Percentiles rank a stretch among this genome's conserved stretches.
Evolutionary conservation across 2,113 vertebrate genomes (phyloP).

Genomic region (cat (Felis catus)): DNA sequence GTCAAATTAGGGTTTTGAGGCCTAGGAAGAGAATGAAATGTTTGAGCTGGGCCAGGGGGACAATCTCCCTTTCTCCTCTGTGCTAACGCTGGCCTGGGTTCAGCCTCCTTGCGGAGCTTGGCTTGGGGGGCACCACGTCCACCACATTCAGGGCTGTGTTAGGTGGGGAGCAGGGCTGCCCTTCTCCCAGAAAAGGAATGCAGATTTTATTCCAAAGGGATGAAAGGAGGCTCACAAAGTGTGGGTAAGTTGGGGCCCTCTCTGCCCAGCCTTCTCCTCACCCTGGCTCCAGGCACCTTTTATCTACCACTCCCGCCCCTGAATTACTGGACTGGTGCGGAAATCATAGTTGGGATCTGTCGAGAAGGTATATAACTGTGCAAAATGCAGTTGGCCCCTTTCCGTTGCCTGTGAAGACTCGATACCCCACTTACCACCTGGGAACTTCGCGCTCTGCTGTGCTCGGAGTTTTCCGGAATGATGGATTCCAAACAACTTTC

Average conservation of each 20-base stretch:
- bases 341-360: slow-evolving; percentile 22
- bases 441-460: slow-evolving; percentile 16
- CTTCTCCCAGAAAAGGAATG: slow-evolving; percentile 25
- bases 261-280: background rate
- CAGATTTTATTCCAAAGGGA: slow-evolving; percentile 54
- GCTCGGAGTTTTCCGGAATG: slow-evolving; percentile 37
- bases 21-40: slow-evolving; percentile 77
- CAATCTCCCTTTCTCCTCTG: slow-evolving; percentile 59
- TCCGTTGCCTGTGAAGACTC: slow-evolving; percentile 58
- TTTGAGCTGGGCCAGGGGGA: slow-evolving; percentile 58
- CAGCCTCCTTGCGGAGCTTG: slow-evolving; percentile 27
- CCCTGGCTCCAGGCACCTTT: background rate
- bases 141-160: background rate
- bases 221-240: slow-evolving; percentile 36
- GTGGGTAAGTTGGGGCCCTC: background rate
- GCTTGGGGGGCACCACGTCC: slow-evolving; percentile 14
- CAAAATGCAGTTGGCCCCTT: slow-evolving; percentile 60
- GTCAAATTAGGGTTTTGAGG: slow-evolving; percentile 83
- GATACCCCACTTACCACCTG: slow-evolving; percentile 42
- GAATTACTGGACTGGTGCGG: background rate
- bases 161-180: slow-evolving; percentile 10
- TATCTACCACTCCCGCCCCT: background rate
- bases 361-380: slow-evolving; percentile 62
- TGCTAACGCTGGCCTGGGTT: slow-evolving; percentile 41
- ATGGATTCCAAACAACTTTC: slow-evolving; percentile 47